Base-by-base conservation (phyloP, 2,113 vertebrate species). In the Oncorhynchus masou region DNA sequence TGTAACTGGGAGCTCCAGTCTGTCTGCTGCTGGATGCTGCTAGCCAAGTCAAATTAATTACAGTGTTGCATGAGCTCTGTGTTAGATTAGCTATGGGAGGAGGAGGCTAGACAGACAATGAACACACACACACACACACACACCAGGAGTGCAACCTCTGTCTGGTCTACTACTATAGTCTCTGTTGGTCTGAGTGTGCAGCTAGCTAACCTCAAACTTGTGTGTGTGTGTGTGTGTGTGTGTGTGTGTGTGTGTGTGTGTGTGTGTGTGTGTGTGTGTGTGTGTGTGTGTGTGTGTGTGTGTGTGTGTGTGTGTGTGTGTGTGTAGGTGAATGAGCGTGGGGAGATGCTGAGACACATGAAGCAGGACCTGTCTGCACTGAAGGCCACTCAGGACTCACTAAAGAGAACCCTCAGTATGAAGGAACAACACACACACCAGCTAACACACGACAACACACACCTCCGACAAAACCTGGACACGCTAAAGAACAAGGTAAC, bases 391-490 rank as follows among this genome's bases (percentile, higher is more conserved):
- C 81, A 86, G 81, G 84, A 88, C 24, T 88, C 74, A 74, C 81
- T 87, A 76, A 88, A 79, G 81, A 92, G 81, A 86, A 86, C 82
- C 31, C 76, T 88, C 78, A 80, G 81, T 54, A 45, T 81, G 78
- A 91, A 89, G 81, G 86, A 90, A 82, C 79, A 86, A 74, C 82
- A 83, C 79, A 72, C 75, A 66, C 79, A 74, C 34, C 83, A 89
- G 78, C 84, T 88, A 64, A 81, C 81, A 75, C 71, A 77, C 66
- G 87, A 89, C 81, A 86, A 86, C 78, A 24, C 83, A 39, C 83
- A 81, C 74, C 80, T 89, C 76, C 85, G 85, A 85, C 83, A 88
- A 68, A 85, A 76, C 77, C 79, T 83, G 75, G 79, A 77, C 76
- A 70, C 83, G 75, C 85, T 77, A 25, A 64, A 81, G 76, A 39